phyloP scores from a whole-genome alignment of 2,797 vertebrate genomes.

The Austrolebias charrua region DNA sequence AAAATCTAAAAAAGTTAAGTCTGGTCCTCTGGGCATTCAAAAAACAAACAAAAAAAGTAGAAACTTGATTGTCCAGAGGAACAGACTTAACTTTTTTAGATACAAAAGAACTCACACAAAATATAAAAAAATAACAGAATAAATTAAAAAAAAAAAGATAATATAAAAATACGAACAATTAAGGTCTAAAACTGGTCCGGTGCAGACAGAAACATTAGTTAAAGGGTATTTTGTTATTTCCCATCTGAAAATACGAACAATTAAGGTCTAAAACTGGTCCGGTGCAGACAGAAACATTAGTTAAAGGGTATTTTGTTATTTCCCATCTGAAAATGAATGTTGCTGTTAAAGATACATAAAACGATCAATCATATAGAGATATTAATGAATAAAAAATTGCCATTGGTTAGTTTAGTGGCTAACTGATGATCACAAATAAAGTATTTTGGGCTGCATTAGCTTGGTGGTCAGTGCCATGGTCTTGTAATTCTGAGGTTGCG shows the following conservation, averaged over 20 bases:
- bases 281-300: no score
- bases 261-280: constrained; percentile 4
- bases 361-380: constrained; percentile 24
- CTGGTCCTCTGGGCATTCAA: no score
- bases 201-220: not conserved
- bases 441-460: no score
- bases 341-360: constrained; percentile 12
- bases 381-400: constrained; percentile 21
- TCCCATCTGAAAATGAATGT: constrained; percentile 38
- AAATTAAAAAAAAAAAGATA: no score
- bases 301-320: constrained; percentile 37
- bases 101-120: no score
- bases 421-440: constrained; percentile 9
- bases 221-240: constrained; percentile 30
- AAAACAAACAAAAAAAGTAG: no score
- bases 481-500: no score
- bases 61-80: no score
- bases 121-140: no score
- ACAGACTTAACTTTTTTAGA: no score
- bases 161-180: not conserved
- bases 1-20: no score
- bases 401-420: constrained; percentile 23
- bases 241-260: constrained; percentile 39
- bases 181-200: constrained; percentile 4
- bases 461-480: no score